Percentiles rank a stretch among this genome's conserved stretches.
Conservation (phyloP, 1,140 invertebrate species). For the Eueides isabella region DNA sequence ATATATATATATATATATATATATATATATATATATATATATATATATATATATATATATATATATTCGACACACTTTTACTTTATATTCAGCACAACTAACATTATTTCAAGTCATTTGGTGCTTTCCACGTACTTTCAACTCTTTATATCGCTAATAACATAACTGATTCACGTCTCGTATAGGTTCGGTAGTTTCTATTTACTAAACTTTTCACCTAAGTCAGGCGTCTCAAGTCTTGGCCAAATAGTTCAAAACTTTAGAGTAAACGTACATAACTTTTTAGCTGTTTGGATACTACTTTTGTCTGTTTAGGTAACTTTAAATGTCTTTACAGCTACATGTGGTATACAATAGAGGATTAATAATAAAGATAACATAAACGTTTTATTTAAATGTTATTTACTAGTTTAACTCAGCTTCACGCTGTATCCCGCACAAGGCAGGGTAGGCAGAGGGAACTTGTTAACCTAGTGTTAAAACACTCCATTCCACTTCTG, state of each 20-base stretch:
- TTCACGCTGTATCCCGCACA: no score
- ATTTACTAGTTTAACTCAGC: no score
- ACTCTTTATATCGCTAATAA: not conserved
- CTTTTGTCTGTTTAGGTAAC: not conserved
- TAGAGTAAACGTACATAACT: constrained; percentile 6
- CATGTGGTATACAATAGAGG: not conserved
- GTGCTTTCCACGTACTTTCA: not conserved
- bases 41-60: no score
- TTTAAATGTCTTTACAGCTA: not conserved
- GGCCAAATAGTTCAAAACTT: constrained; percentile 7
- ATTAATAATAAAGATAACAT: not conserved
- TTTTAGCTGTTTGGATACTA: constrained; percentile 2
- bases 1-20: no score
- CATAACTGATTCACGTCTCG: constrained; percentile 3
- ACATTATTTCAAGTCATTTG: not conserved
- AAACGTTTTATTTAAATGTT: no score
- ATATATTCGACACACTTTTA: no score
- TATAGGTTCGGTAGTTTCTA: constrained; percentile 5
- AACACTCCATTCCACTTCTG: no score
- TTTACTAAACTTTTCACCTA: not conserved
- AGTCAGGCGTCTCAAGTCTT: constrained; percentile 9
- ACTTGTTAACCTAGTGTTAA: no score
- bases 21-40: no score
- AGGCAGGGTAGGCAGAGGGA: no score
- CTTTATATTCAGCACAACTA: no score